Evolutionary conservation across 2,797 vertebrate genomes (phyloP).

Genomic region (Psittacula echo): DNA sequence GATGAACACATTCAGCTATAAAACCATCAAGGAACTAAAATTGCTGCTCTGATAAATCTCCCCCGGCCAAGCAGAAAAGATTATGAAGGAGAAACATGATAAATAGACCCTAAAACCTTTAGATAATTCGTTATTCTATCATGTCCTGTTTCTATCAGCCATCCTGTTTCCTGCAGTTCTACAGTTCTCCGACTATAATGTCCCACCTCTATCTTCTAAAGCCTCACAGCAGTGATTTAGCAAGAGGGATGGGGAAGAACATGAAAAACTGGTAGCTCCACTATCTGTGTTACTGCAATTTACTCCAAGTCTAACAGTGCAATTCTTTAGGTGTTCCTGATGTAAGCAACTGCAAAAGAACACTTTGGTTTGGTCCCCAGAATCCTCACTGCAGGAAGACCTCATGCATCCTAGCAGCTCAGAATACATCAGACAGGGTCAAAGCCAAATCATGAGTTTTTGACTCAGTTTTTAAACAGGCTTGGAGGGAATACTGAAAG

Average conservation of each 20-base stretch:
- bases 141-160: not conserved
- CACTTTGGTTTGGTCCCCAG: not conserved
- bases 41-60: not conserved
- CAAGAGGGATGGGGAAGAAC: not conserved
- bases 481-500: not conserved
- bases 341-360: not conserved
- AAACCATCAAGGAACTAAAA: not conserved
- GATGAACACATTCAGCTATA: not conserved
- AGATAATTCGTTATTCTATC: not conserved
- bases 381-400: not conserved
- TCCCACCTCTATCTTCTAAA: not conserved
- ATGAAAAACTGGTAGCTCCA: not conserved
- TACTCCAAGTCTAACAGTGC: not conserved
- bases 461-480: not conserved
- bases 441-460: not conserved
- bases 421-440: not conserved
- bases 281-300: not conserved
- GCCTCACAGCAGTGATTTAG: not conserved
- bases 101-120: not conserved
- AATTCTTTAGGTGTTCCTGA: not conserved
- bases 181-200: not conserved
- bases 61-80: not conserved
- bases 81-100: not conserved
- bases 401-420: not conserved
- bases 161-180: not conserved